Conservation (phyloP, 2,113 vertebrate genomes). For the Lasiurus borealis region DNA sequence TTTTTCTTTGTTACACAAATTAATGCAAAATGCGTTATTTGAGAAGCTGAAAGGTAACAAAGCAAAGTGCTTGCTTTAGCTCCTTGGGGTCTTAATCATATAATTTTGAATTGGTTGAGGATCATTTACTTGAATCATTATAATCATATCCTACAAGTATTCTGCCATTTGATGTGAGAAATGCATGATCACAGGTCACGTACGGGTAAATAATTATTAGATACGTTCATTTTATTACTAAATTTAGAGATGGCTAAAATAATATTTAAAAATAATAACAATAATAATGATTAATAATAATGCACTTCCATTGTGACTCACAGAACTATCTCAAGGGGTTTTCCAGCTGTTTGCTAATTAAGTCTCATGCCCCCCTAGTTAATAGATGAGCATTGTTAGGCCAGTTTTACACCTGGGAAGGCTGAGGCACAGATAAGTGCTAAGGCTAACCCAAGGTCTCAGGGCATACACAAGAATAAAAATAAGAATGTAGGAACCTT, state of each 20-base stretch:
- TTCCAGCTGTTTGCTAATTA: slow-evolving; percentile 75
- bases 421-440: neutral
- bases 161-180: slow-evolving; percentile 85
- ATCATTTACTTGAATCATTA: slow-evolving; percentile 87
- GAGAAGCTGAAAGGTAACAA: slow-evolving; percentile 83
- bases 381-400: neutral
- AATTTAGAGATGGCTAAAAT: slow-evolving; percentile 71
- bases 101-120: slow-evolving; percentile 84
- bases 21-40: slow-evolving; percentile 69
- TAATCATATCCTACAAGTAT: slow-evolving; percentile 81
- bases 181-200: slow-evolving; percentile 81
- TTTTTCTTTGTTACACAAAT: slow-evolving; percentile 73
- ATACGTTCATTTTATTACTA: slow-evolving; percentile 82
- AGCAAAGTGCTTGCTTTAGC: slow-evolving; percentile 81
- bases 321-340: slow-evolving; percentile 60
- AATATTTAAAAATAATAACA: slow-evolving; percentile 83
- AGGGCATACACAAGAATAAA: neutral
- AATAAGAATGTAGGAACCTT: neutral
- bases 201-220: slow-evolving; percentile 82
- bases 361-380: slow-evolving; percentile 39
- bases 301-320: slow-evolving; percentile 69
- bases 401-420: slow-evolving; percentile 68
- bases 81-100: slow-evolving; percentile 85
- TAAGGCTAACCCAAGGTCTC: neutral
- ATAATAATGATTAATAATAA: slow-evolving; percentile 81